Conservation (phyloP, 2,888 invertebrate genomes). For the Plusia festucae region DNA sequence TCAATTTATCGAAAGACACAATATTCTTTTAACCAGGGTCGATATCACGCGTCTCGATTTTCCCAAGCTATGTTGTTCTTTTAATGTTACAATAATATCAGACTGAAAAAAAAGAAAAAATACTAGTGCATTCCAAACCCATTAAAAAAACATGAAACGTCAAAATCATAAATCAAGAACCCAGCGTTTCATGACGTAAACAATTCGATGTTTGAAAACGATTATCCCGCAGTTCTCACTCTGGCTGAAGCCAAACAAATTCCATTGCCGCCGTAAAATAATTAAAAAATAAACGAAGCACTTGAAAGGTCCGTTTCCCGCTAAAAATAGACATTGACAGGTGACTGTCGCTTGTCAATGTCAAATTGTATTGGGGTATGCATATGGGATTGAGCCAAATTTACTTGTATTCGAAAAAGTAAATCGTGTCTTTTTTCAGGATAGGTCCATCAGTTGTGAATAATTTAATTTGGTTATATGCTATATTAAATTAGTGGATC, state of each 20-base stretch:
- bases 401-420: background rate
- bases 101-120: background rate
- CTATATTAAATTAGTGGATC: too few relatives aligned
- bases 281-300: slow-evolving; percentile 9
- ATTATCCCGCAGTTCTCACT: slow-evolving; percentile 2
- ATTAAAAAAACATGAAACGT: slow-evolving; percentile 3
- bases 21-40: too few relatives aligned
- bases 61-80: too few relatives aligned
- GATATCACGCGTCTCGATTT: too few relatives aligned
- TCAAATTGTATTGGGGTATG: slow-evolving; percentile 3
- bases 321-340: slow-evolving; percentile 7
- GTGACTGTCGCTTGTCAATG: slow-evolving; percentile 8
- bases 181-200: background rate
- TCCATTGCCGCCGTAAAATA: slow-evolving; percentile 2
- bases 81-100: too few relatives aligned
- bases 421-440: background rate
- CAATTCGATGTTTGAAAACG: background rate
- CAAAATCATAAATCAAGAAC: background rate
- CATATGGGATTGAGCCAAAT: background rate
- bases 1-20: too few relatives aligned
- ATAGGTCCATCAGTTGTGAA: too few relatives aligned
- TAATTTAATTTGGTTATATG: too few relatives aligned
- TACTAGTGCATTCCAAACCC: background rate
- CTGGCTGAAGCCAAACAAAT: background rate
- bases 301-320: slow-evolving; percentile 5